These are phyloP conservation scores for Tenrec ecaudatus DNA, from an alignment of 2,113 vertebrate genomes.

Conservation along the genomic window DNA sequence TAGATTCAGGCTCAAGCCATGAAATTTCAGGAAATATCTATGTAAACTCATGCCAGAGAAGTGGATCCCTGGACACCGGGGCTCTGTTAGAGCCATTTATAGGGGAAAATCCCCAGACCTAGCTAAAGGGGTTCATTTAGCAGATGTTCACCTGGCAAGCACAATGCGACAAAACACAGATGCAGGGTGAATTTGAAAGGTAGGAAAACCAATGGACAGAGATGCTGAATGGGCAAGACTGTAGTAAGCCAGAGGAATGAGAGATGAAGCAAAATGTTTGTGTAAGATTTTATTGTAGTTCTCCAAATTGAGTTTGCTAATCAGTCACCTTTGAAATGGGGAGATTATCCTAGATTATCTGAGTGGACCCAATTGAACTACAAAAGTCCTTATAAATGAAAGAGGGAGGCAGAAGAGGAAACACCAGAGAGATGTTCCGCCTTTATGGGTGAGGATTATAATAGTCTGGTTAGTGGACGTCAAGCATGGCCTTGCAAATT, in stretches of 20 bases:
- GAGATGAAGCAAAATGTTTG: neutral
- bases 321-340: neutral
- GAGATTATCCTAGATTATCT: neutral
- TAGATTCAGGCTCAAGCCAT: slow-evolving; percentile 60
- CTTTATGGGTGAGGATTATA: neutral
- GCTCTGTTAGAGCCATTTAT: slow-evolving; percentile 78
- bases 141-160: slow-evolving; percentile 79
- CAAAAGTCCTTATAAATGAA: neutral
- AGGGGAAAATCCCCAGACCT: slow-evolving; percentile 75
- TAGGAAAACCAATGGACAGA: neutral
- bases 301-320: neutral
- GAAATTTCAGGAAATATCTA: slow-evolving; percentile 79
- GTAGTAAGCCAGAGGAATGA: neutral
- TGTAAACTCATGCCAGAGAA: slow-evolving; percentile 80
- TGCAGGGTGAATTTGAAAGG: slow-evolving; percentile 25
- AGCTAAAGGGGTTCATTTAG: slow-evolving; percentile 65
- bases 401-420: neutral
- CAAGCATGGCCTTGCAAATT: neutral
- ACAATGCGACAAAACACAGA: slow-evolving; percentile 64
- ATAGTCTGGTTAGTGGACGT: neutral
- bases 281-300: neutral
- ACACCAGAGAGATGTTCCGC: neutral
- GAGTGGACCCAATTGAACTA: neutral
- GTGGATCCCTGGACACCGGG: slow-evolving; percentile 76
- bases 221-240: neutral